phyloP scores from a whole-genome alignment of 2,888 invertebrate genomes.

The Ypsolopha scabrella region DNA sequence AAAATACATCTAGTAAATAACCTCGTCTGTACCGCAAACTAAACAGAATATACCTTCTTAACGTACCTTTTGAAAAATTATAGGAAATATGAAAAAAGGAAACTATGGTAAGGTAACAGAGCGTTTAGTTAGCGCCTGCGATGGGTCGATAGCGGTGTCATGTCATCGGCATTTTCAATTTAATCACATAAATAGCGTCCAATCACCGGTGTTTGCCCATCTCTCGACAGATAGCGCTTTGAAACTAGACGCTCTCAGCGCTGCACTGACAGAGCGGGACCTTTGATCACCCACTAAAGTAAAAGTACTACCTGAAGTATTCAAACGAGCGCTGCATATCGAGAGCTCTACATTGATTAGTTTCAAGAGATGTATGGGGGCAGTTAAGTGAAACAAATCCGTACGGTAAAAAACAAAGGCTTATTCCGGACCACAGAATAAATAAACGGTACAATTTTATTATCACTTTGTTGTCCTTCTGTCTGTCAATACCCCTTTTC shows the following conservation, averaged over 20 bases:
- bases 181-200: slow-evolving; percentile 61
- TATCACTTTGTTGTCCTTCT: no score
- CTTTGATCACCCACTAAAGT: slow-evolving; percentile 43
- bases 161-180: slow-evolving; percentile 62
- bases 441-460: no score
- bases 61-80: background rate
- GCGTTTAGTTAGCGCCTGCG: no score
- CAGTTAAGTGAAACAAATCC: background rate
- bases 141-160: slow-evolving; percentile 16
- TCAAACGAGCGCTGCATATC: slow-evolving; percentile 13
- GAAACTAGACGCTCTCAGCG: slow-evolving; percentile 33
- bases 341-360: slow-evolving; percentile 26
- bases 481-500: no score
- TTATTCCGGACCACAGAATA: no score
- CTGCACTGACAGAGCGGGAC: slow-evolving; percentile 15
- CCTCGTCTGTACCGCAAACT: slow-evolving; percentile 44
- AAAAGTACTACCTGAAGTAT: slow-evolving; percentile 26
- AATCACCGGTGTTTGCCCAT: slow-evolving; percentile 45
- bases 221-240: slow-evolving; percentile 55
- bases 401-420: background rate
- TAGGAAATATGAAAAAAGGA: no score
- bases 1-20: slow-evolving; percentile 30
- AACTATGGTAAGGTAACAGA: no score
- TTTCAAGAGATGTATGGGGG: slow-evolving; percentile 13
- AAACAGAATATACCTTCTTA: slow-evolving; percentile 44